Evolutionary conservation across 2,113 vertebrate species (phyloP), one percentile per base, ranked within the genome.

Genomic region (Ginglymostoma cirratum): DNA sequence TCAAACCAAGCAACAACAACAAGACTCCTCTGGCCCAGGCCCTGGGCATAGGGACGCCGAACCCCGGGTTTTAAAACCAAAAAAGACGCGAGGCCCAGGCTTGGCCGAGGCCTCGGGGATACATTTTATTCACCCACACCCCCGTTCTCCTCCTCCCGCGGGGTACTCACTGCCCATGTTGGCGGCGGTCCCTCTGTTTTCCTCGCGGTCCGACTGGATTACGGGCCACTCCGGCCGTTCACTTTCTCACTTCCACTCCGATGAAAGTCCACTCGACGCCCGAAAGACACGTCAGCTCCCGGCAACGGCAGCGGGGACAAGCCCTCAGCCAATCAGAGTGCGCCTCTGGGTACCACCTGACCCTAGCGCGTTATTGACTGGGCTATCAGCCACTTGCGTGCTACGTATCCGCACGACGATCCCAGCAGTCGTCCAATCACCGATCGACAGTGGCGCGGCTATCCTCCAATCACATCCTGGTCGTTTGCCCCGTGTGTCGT

Each of bases 81-180:
- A 83, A 83, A 66, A 67, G 34, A 93, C 89, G 5, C 89, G 89
- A 93, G 89, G 55, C 61, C 89, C 61, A 67, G 89, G 89, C 61
- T 66, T 3, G 61, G 89, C 55, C 2, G 89, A 24, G 61, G 89
- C 61, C 87, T 90, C 2, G 12, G 23, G 10, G 17, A 27, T 12
- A 61, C 12, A 12, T 12, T 61, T 61, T 61, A 61, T 48, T 48
- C 48, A 48, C 48, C 48, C 48, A 48, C 48, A 2, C 2, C 48
- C 48, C 48, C 48, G 42, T 45, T 45, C 42, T 10, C 10, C 23
- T 0, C 10, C 23, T 0, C 27, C 45, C 42, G 23, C 2, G 6
- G 30, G 38, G 3, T 27, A 95, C 94, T 95, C 48, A 95, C 94
- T 95, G 69, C 94, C 94, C 94, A 95, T 95, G 94, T 45, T 72